Evolutionary conservation across 2,888 invertebrate genomes (phyloP).

Genomic region (Mesorhabditis sp.): DNA sequence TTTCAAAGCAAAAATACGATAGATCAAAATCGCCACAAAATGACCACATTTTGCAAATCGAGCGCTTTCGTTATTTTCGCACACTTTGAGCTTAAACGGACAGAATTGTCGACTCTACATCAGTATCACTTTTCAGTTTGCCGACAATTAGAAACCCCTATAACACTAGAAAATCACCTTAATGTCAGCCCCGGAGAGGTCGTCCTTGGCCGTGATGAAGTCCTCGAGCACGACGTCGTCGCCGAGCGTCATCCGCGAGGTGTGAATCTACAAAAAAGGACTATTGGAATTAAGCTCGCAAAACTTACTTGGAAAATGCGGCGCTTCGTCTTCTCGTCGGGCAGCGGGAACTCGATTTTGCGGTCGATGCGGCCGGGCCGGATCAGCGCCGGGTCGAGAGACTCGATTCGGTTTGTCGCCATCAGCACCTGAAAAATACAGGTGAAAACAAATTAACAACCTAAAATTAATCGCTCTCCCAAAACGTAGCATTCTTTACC

Average conservation of each 20-base stretch:
- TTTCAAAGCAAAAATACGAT: no score
- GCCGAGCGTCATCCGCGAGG: conserved; percentile 95
- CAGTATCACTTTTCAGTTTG: background rate
- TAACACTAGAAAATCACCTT: conserved; percentile 58
- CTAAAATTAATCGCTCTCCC: background rate
- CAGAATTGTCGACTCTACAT: no score
- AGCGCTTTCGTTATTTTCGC: no score
- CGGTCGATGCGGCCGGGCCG: conserved; percentile 97
- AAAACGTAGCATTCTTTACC: conserved; percentile 62
- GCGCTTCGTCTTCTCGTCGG: conserved; percentile 95
- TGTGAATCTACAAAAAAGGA: conserved; percentile 72
- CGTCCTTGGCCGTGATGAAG: conserved; percentile 98
- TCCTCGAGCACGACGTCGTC: conserved; percentile 94
- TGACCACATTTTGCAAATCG: no score
- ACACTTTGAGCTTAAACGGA: no score
- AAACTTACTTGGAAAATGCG: conserved; percentile 62
- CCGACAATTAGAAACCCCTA: background rate
- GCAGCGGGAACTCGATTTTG: conserved; percentile 97
- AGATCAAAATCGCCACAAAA: no score
- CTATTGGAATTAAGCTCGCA: background rate
- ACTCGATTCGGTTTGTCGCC: conserved; percentile 97
- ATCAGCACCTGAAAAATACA: conserved; percentile 74
- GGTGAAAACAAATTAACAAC: background rate
- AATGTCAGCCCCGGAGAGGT: conserved; percentile 79
- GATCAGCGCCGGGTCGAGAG: conserved; percentile 93